Percentiles rank a stretch among this genome's conserved stretches.
These are phyloP conservation scores for Orussus abietinus DNA, from an alignment of 1,140 invertebrate genomes.

Conservation along the genomic window DNA sequence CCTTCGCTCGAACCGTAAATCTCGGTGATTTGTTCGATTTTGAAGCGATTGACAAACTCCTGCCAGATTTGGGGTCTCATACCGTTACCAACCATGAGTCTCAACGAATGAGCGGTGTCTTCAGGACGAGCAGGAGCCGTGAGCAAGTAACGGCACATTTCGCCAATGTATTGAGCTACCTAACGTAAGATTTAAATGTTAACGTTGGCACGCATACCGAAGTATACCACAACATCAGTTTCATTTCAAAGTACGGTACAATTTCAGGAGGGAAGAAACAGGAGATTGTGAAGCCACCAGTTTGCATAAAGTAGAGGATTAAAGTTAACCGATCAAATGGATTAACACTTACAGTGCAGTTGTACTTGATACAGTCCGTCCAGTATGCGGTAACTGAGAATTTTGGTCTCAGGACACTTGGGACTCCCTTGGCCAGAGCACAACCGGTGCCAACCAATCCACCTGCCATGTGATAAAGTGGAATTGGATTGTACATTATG, in stretches of 20 bases:
- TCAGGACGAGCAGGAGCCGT: conserved; percentile 57
- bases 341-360: conserved; percentile 62
- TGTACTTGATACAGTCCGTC: conserved; percentile 68
- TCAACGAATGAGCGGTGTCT: conserved; percentile 44
- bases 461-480: conserved; percentile 68
- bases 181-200: conserved; percentile 34
- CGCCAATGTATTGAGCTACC: conserved; percentile 75
- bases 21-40: conserved; percentile 62
- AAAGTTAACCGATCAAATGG: too few species aligned
- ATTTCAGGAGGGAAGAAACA: too few species aligned
- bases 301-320: too few species aligned
- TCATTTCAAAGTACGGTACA: too few species aligned
- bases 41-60: conserved; percentile 59
- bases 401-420: conserved; percentile 64
- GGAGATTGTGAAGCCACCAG: too few species aligned
- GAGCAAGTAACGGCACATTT: conserved; percentile 75
- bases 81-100: conserved; percentile 52
- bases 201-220: too few species aligned
- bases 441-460: conserved; percentile 63
- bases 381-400: conserved; percentile 77
- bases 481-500: conserved; percentile 62
- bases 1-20: conserved; percentile 77
- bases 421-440: conserved; percentile 60
- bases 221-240: conserved; percentile 1
- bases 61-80: conserved; percentile 50